These are phyloP conservation scores for Arge pagana DNA, from an alignment of 2,888 invertebrate genomes.

Conservation along the genomic window DNA sequence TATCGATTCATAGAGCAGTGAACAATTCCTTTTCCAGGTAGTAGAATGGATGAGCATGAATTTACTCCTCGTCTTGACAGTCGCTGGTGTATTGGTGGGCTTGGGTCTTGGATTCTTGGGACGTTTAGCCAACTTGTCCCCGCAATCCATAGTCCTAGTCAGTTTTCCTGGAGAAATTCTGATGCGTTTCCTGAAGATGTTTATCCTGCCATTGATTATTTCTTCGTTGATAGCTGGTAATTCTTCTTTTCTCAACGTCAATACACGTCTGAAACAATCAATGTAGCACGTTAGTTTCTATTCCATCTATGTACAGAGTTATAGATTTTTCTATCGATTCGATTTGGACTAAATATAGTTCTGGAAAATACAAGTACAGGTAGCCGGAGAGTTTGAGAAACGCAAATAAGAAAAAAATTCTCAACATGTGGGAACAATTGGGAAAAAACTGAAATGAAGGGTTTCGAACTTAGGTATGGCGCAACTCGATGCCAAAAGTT, in stretches of 20 bases:
- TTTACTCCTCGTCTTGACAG: slow-evolving; percentile 64
- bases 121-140: slow-evolving; percentile 57
- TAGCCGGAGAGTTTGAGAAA: too few species aligned
- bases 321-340: too few species aligned
- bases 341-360: too few species aligned
- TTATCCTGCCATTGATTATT: slow-evolving; percentile 70
- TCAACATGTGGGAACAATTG: too few species aligned
- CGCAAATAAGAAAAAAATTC: too few species aligned
- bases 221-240: slow-evolving; percentile 68
- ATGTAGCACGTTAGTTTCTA: too few species aligned
- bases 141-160: slow-evolving; percentile 63
- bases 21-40: slow-evolving; percentile 36
- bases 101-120: slow-evolving; percentile 64
- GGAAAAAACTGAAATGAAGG: too few species aligned
- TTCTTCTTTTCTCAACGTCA: too few species aligned
- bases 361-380: too few species aligned
- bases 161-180: slow-evolving; percentile 71
- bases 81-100: slow-evolving; percentile 64
- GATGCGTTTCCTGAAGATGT: slow-evolving; percentile 71
- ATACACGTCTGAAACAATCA: too few species aligned
- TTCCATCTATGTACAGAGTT: too few species aligned
- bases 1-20: background rate
- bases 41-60: slow-evolving; percentile 61
- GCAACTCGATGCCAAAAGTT: slow-evolving; percentile 67
- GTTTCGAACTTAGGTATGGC: slow-evolving; percentile 68